Evolutionary conservation across 1,140 invertebrate species (phyloP).

Genomic region (Capitella teleta): DNA sequence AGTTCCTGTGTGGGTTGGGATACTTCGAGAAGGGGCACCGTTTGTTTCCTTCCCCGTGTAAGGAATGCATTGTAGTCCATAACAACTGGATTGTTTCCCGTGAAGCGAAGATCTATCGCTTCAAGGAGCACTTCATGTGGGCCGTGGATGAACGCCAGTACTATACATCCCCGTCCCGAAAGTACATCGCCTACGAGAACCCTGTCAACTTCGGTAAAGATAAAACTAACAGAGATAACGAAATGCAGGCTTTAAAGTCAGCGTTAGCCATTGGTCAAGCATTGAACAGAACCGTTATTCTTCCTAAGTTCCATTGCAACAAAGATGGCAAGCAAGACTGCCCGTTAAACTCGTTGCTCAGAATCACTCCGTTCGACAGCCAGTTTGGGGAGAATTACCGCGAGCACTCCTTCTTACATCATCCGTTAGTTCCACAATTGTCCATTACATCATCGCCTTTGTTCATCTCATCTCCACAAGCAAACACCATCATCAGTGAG

Average conservation of each 20-base stretch:
- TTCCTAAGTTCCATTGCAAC: constrained; percentile 13
- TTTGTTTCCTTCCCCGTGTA: background rate
- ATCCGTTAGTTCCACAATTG: constrained; percentile 5
- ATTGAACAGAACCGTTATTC: constrained; percentile 10
- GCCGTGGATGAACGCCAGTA: constrained; percentile 7
- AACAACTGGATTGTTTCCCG: constrained; percentile 12
- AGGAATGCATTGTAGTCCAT: constrained; percentile 5
- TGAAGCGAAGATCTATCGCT: constrained; percentile 12
- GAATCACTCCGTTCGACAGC: constrained; percentile 7
- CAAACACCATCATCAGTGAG: background rate
- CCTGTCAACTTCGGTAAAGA: background rate
- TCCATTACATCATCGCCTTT: background rate
- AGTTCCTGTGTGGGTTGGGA: background rate
- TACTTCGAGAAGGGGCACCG: constrained; percentile 1
- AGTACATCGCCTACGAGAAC: constrained; percentile 11
- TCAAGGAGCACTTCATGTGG: constrained; percentile 12
- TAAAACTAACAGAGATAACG: background rate
- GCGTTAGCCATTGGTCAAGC: constrained; percentile 8
- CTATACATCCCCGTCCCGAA: background rate
- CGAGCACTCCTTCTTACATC: constrained; percentile 9
- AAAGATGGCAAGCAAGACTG: background rate
- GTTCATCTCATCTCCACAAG: background rate
- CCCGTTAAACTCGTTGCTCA: constrained; percentile 9
- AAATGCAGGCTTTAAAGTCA: constrained; percentile 5
- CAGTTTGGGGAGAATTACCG: constrained; percentile 6